Evolutionary conservation across 2,888 invertebrate genomes (phyloP), one percentile per base, ranked within the genome.

Genomic region (Acrobasis consociella): DNA sequence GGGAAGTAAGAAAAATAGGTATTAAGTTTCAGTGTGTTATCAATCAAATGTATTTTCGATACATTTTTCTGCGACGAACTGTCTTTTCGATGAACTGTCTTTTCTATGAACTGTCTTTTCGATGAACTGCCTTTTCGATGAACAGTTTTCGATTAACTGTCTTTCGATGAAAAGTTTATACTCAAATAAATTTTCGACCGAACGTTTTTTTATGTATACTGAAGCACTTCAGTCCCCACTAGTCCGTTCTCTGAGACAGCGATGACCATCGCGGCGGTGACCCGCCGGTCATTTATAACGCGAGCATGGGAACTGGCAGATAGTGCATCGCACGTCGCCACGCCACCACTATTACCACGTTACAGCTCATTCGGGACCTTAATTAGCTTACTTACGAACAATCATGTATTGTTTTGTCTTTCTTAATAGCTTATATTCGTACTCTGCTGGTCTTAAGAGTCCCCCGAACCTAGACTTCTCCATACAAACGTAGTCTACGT

Each of bases 201-300:
- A 50, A 50, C 9, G 15, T 50, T 16, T 50, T 50, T 9, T 22
- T 13, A 11, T 22, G 3, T 22, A 22, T 22, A 3, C 3, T 31
- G 10, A 49, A 53, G 10, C 17, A 63, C 52, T 64, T 67, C 53
- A 62, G 62, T 52, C 9, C 31, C n/a, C 16, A 63, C n/a, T 39
- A 67, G 72, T 76, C 67, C 75, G 66, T 70, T 67, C 71, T 46
- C 67, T 75, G 75, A 77, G 75, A 75, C 79, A 70, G 82, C 75
- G 89, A 87, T 91, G 91, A 88, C 90, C 91, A 91, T 90, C 90
- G 78, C 73, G 71, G 80, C 87, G 71, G 77, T 78, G 87, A 88
- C 87, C 89, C 78, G 80, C 77, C 89, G 89, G 89, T 88, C 91
- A 89, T 85, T 88, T 85, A 83, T 81, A 84, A 83, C 88, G 81